Evolutionary conservation across 1,140 invertebrate species (phyloP).

Genomic region (Chrysoperla carnea): DNA sequence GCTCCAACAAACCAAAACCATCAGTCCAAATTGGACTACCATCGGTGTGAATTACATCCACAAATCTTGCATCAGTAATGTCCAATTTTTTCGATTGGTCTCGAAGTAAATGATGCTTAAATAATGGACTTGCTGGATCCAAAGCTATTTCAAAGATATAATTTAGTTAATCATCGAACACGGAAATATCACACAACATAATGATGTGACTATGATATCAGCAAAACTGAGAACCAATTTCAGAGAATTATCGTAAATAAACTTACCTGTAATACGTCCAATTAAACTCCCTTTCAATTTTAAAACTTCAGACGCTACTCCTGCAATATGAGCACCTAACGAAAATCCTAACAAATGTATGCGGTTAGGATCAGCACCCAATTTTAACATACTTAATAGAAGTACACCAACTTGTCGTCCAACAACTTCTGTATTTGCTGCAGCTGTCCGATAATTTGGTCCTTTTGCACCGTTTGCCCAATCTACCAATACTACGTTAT

Average conservation of each 20-base stretch:
- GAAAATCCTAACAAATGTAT: slow-evolving; percentile 64
- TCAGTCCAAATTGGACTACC: slow-evolving; percentile 33
- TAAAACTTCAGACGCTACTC: slow-evolving; percentile 46
- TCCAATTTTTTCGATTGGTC: slow-evolving; percentile 43
- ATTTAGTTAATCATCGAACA: neutral
- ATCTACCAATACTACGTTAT: slow-evolving; percentile 46
- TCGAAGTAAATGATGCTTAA: slow-evolving; percentile 30
- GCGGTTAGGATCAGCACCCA: slow-evolving; percentile 22
- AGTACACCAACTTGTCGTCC: slow-evolving; percentile 39
- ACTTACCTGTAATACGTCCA: slow-evolving; percentile 51
- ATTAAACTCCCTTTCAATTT: slow-evolving; percentile 31
- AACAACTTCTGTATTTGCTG: slow-evolving; percentile 42
- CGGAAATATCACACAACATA: too few relatives aligned
- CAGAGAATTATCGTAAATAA: neutral
- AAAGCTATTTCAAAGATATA: slow-evolving; percentile 23
- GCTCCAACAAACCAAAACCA: slow-evolving; percentile 22
- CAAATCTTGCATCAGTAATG: slow-evolving; percentile 60
- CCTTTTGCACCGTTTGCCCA: slow-evolving; percentile 39
- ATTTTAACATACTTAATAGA: slow-evolving; percentile 31
- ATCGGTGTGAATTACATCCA: slow-evolving; percentile 77
- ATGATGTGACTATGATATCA: too few relatives aligned
- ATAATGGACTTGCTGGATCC: slow-evolving; percentile 50
- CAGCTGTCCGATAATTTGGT: slow-evolving; percentile 45
- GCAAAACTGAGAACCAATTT: neutral
- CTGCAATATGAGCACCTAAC: slow-evolving; percentile 58